Percentiles rank a stretch among this genome's conserved stretches.
These are phyloP conservation scores for Phoeniculus purpureus DNA, from an alignment of 2,797 vertebrate genomes.

Conservation along the genomic window DNA sequence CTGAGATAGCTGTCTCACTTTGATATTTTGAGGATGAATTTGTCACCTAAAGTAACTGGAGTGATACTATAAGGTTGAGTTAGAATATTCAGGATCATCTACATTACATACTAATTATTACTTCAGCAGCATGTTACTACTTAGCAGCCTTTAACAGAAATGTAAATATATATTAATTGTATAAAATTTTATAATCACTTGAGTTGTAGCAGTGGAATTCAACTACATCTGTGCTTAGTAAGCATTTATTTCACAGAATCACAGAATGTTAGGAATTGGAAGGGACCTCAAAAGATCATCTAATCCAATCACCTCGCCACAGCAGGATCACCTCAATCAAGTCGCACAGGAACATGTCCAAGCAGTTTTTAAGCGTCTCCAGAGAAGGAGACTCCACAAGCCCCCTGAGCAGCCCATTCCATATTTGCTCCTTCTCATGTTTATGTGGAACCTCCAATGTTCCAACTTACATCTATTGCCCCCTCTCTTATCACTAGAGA, in stretches of 20 bases:
- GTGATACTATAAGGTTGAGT: background rate
- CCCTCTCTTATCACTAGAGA: too few species aligned
- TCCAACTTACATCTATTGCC: too few species aligned
- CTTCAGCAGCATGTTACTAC: background rate
- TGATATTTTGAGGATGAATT: background rate
- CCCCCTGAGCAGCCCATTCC: too few species aligned
- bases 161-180: background rate
- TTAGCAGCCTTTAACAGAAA: background rate
- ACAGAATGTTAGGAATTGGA: too few species aligned
- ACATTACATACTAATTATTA: background rate
- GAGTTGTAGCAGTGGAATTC: background rate
- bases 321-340: too few species aligned
- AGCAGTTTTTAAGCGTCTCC: too few species aligned
- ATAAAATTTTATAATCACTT: background rate
- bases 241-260: background rate
- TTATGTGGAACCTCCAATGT: too few species aligned
- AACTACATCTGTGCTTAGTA: constrained; percentile 26
- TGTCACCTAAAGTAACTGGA: background rate
- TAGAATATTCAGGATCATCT: background rate
- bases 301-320: too few species aligned
- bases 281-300: too few species aligned
- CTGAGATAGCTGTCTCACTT: background rate
- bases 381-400: too few species aligned
- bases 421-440: too few species aligned
- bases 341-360: too few species aligned